phyloP scores from a whole-genome alignment of 2,113 vertebrate genomes.

The Datnioides undecimradiatus region DNA sequence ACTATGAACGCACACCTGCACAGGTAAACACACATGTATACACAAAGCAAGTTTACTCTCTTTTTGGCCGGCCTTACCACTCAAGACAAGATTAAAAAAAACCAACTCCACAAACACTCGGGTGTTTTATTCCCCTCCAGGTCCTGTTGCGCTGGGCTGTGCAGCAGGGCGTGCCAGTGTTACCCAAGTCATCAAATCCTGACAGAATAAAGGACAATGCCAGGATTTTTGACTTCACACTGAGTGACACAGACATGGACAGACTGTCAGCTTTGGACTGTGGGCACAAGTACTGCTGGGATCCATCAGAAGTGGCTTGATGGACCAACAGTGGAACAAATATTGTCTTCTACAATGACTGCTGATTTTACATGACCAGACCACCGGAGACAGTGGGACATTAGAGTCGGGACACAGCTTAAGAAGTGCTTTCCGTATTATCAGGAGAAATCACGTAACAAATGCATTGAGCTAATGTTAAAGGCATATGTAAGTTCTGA shows the following conservation, averaged over 20 bases:
- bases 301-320: conserved; percentile 83
- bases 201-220: conserved; percentile 80
- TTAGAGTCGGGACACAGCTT: background rate
- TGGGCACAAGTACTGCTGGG: conserved; percentile 86
- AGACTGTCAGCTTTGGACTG: conserved; percentile 80
- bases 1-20: conserved; percentile 73
- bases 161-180: conserved; percentile 84
- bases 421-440: background rate
- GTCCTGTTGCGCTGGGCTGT: conserved; percentile 86
- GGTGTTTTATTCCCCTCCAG: conserved; percentile 30
- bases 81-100: background rate
- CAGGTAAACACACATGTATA: conserved; percentile 77
- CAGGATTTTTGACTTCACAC: conserved; percentile 83
- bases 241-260: conserved; percentile 79
- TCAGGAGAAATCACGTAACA: background rate
- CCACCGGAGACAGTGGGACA: background rate
- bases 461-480: background rate
- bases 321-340: background rate
- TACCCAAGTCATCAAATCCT: conserved; percentile 85
- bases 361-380: too few species aligned
- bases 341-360: background rate
- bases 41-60: background rate
- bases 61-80: too few species aligned
- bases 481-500: too few species aligned
- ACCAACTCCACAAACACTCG: background rate